Evolutionary conservation across 2,797 vertebrate species (phyloP).

Genomic region (Strix occidentalis): DNA sequence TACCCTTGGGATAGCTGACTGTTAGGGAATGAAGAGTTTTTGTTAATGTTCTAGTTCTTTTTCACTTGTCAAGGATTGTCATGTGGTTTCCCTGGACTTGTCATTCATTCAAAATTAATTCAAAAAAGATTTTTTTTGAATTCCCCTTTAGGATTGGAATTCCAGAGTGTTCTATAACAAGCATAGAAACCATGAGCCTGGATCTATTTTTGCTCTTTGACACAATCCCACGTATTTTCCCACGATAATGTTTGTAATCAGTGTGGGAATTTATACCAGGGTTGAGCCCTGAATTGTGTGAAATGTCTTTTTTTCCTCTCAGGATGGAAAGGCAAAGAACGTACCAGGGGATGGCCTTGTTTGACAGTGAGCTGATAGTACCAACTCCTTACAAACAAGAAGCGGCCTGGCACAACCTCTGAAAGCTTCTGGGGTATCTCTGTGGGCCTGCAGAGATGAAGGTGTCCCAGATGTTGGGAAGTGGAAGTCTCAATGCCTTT

Average conservation of each 20-base stretch:
- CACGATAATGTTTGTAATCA: conserved; percentile 4
- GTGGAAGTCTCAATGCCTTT: neutral
- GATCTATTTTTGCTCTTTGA: conserved; percentile 43
- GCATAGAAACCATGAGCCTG: neutral
- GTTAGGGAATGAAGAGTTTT: neutral
- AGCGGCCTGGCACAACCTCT: neutral
- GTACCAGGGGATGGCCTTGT: neutral
- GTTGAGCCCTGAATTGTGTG: neutral
- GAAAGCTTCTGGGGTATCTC: neutral
- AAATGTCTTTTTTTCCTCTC: neutral
- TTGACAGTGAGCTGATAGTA: neutral
- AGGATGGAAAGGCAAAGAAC: neutral
- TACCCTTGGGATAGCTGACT: conserved; percentile 20
- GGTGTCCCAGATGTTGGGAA: neutral
- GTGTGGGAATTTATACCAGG: conserved; percentile 37
- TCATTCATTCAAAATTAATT: conserved; percentile 10
- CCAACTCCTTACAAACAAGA: neutral
- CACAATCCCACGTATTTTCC: conserved; percentile 28
- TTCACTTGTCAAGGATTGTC: neutral
- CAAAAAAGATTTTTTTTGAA: neutral
- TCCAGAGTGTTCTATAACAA: neutral
- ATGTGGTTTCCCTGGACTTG: conserved; percentile 1
- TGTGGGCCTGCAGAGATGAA: neutral
- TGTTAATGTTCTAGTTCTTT: neutral
- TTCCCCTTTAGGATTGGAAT: conserved; percentile 39